Percentiles rank a stretch among this genome's conserved stretches.
These are phyloP conservation scores for Campylorhamphus procurvoides DNA, from an alignment of 2,113 vertebrate genomes.

Conservation along the genomic window DNA sequence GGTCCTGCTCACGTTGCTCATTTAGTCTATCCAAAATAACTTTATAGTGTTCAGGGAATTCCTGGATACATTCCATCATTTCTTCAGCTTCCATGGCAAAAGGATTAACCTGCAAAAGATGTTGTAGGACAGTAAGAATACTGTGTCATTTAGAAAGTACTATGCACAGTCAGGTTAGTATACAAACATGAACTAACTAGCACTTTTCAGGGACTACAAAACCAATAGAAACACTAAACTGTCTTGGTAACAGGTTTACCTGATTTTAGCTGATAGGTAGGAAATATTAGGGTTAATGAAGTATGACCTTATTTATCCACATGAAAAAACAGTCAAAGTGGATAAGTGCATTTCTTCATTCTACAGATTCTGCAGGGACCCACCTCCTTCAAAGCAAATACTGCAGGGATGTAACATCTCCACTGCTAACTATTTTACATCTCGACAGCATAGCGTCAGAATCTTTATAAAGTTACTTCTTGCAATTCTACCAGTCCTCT, in stretches of 20 bases:
- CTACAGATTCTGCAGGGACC: background rate
- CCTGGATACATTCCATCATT: background rate
- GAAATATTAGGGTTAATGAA: background rate
- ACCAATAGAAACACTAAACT: background rate
- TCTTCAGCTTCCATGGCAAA: background rate
- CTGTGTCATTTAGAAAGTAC: background rate
- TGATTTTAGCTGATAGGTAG: background rate
- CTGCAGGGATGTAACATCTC: background rate
- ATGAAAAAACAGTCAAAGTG: background rate
- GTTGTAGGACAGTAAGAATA: background rate
- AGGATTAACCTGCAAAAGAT: background rate
- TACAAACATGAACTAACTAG: background rate
- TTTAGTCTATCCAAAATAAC: conserved; percentile 1
- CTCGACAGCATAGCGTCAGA: background rate
- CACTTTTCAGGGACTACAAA: background rate
- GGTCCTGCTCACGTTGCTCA: background rate
- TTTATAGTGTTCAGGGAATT: conserved; percentile 8
- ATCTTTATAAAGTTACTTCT: background rate
- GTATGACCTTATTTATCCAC: background rate
- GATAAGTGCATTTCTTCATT: background rate
- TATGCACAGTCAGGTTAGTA: background rate
- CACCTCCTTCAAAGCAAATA: background rate
- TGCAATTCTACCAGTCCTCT: background rate
- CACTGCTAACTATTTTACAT: background rate
- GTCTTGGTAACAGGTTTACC: background rate